These are phyloP conservation scores for Drosophila nebulosa DNA, from an alignment of 1,140 invertebrate species.

Conservation along the genomic window DNA sequence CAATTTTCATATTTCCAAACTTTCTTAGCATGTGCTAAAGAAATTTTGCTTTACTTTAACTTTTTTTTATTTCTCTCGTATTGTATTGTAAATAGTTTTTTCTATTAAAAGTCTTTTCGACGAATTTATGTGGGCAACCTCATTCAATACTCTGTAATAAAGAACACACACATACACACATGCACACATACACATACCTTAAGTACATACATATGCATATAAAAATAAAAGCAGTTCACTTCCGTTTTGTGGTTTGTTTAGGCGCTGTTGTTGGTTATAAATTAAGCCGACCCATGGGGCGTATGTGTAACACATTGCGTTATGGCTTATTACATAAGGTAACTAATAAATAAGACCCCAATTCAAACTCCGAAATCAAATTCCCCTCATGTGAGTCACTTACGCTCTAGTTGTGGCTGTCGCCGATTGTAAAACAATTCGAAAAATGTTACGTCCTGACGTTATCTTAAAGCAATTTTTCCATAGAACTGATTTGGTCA, in stretches of 20 bases:
- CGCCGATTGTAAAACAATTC: background rate
- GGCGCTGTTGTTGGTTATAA: slow-evolving; percentile 56
- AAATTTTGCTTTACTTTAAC: background rate
- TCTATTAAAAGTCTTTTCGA: background rate
- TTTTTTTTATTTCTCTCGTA: background rate
- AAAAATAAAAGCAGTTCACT: slow-evolving; percentile 60
- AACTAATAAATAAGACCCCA: slow-evolving; percentile 32
- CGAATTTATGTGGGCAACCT: slow-evolving; percentile 10
- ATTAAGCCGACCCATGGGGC: slow-evolving; percentile 57
- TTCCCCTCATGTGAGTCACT: slow-evolving; percentile 41
- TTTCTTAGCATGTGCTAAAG: too few species aligned
- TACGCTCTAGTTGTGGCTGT: slow-evolving; percentile 9
- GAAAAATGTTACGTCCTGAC: slow-evolving; percentile 11
- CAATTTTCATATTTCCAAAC: too few species aligned
- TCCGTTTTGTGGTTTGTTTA: slow-evolving; percentile 40
- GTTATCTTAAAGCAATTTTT: slow-evolving; percentile 46
- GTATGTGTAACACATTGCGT: slow-evolving; percentile 71
- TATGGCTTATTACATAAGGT: slow-evolving; percentile 66
- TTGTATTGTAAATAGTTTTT: background rate
- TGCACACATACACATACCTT: background rate
- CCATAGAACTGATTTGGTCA: slow-evolving; percentile 39
- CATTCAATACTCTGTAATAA: slow-evolving; percentile 39
- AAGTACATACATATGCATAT: slow-evolving; percentile 7
- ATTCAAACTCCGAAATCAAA: background rate
- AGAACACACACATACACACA: background rate